phyloP scores from a whole-genome alignment of 1,140 invertebrate species.

The Anastrepha ludens region DNA sequence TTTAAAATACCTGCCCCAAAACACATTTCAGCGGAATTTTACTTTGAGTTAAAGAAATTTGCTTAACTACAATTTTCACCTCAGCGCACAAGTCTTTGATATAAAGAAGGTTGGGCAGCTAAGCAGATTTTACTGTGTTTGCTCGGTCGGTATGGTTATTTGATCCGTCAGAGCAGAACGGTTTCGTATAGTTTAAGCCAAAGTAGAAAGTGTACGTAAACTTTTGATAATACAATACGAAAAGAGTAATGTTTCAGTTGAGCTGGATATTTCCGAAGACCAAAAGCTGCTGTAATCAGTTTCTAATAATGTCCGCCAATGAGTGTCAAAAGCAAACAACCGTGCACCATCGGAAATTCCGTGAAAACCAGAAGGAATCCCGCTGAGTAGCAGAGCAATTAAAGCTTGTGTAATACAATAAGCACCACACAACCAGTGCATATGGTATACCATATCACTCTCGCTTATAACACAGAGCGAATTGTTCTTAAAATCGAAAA shows the following conservation, averaged over 20 bases:
- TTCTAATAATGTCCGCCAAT: not conserved
- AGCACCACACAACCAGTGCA: conserved; percentile 6
- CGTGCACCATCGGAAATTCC: not conserved
- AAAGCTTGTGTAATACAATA: conserved; percentile 49
- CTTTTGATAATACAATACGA: not conserved
- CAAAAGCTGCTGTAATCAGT: conserved; percentile 36
- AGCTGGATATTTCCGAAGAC: not conserved
- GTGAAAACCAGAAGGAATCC: conserved; percentile 37
- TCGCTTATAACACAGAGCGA: not conserved
- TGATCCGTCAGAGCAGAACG: not conserved
- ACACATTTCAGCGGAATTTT: too few relatives aligned
- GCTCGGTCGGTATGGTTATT: too few relatives aligned
- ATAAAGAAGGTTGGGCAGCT: too few relatives aligned
- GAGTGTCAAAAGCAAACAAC: not conserved
- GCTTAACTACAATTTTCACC: too few relatives aligned
- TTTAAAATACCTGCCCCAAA: too few relatives aligned
- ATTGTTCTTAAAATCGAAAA: conserved; percentile 12
- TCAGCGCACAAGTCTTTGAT: too few relatives aligned
- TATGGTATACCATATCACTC: not conserved
- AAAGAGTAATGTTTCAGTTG: not conserved
- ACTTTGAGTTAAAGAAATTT: too few relatives aligned
- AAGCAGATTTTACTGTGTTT: too few relatives aligned
- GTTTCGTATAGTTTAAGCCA: not conserved
- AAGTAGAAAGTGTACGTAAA: not conserved
- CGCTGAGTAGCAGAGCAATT: conserved; percentile 35